Conservation (phyloP, 1,140 invertebrate species). For the Atta colombica region DNA sequence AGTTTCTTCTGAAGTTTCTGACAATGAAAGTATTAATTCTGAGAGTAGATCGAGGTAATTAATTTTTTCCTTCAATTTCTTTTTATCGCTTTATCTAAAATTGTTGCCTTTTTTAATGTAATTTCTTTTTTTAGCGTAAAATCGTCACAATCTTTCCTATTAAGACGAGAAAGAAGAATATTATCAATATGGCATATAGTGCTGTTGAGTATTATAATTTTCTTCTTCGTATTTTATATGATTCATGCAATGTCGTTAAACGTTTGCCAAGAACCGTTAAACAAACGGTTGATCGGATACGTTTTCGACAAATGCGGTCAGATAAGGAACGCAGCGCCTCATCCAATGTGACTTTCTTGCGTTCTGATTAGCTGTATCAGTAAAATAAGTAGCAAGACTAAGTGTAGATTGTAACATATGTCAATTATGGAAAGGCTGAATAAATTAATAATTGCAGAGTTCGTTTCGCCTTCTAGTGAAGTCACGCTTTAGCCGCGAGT, state of each 20-base stretch:
- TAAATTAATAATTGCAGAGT: constrained; percentile 31
- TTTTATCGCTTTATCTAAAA: neutral
- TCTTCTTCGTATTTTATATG: constrained; percentile 79
- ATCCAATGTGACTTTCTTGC: constrained; percentile 72
- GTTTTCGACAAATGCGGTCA: constrained; percentile 70
- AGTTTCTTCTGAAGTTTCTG: constrained; percentile 60
- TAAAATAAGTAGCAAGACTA: constrained; percentile 37
- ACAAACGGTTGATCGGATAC: constrained; percentile 78
- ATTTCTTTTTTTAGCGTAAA: constrained; percentile 54
- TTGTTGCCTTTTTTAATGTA: neutral
- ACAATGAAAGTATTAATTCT: constrained; percentile 59
- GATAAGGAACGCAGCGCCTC: constrained; percentile 59
- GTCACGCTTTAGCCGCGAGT: neutral
- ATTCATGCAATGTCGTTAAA: constrained; percentile 73
- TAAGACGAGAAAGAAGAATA: constrained; percentile 14
- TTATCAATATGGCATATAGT: constrained; percentile 69
- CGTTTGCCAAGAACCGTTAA: constrained; percentile 58
- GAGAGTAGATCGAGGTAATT: constrained; percentile 73
- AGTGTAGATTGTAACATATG: constrained; percentile 31
- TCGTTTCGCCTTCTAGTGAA: neutral
- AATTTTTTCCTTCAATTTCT: constrained; percentile 26
- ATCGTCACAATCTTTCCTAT: constrained; percentile 44
- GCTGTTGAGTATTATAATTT: constrained; percentile 76
- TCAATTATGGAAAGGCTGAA: constrained; percentile 44
- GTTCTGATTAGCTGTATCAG: neutral